Evolutionary conservation across 2,888 invertebrate genomes (phyloP).

Genomic region (Dryobotodes eremita): DNA sequence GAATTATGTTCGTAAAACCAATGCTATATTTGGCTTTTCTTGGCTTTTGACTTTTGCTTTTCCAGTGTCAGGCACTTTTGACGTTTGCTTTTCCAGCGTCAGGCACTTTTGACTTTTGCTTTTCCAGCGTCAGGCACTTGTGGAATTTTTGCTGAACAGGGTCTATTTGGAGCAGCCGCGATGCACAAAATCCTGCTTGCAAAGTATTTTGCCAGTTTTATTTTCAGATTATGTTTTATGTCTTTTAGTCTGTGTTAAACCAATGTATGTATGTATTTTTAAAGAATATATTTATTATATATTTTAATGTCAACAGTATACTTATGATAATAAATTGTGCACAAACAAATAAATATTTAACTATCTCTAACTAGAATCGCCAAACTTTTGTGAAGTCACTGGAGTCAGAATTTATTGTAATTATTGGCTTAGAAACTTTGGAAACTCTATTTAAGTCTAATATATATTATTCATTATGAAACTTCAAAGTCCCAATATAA

Average conservation of each 20-base stretch:
- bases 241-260: too few species aligned
- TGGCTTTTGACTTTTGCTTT: background rate
- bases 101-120: too few species aligned
- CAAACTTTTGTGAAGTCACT: background rate
- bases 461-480: constrained; percentile 8
- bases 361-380: background rate
- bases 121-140: too few species aligned
- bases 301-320: too few species aligned
- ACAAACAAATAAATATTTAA: background rate
- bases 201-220: too few species aligned
- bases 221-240: too few species aligned
- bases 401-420: background rate
- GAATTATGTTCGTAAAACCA: background rate
- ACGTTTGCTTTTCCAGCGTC: background rate
- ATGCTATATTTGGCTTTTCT: background rate
- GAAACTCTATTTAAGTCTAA: constrained; percentile 5
- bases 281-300: too few species aligned
- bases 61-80: background rate
- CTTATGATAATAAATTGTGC: too few species aligned
- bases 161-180: too few species aligned
- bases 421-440: constrained; percentile 2
- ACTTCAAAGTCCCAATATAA: background rate
- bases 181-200: too few species aligned
- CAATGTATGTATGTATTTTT: too few species aligned
- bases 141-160: too few species aligned